Evolutionary conservation across 2,888 invertebrate species (phyloP).

Genomic region (Taphrorychus bicolor): DNA sequence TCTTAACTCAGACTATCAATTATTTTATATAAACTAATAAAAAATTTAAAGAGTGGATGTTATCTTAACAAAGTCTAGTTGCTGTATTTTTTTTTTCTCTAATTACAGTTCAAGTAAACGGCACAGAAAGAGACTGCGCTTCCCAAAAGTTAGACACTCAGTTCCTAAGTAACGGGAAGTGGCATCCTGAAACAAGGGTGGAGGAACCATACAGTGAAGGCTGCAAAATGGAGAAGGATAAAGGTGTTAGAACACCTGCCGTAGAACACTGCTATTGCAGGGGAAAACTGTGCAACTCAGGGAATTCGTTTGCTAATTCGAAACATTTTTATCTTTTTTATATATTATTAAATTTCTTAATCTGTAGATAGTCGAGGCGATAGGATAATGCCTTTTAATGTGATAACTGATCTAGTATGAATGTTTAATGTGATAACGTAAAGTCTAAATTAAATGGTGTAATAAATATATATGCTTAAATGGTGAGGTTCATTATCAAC

Average conservation of each 20-base stretch:
- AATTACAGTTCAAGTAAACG: conserved; percentile 61
- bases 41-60: too few species aligned
- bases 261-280: conserved; percentile 80
- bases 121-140: conserved; percentile 75
- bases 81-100: too few species aligned
- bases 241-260: conserved; percentile 67
- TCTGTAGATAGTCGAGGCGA: background rate
- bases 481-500: too few species aligned
- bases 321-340: background rate
- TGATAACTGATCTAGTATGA: background rate
- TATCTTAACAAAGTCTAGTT: too few species aligned
- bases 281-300: conserved; percentile 72
- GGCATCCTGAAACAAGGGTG: conserved; percentile 71
- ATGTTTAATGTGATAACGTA: background rate
- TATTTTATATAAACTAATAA: too few species aligned
- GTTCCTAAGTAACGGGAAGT: conserved; percentile 67
- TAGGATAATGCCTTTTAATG: background rate
- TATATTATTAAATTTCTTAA: background rate
- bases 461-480: background rate
- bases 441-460: too few species aligned
- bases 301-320: background rate
- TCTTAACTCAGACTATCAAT: too few species aligned
- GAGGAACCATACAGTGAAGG: conserved; percentile 76
- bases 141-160: conserved; percentile 73
- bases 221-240: conserved; percentile 69